These are phyloP conservation scores for Cephonodes hylas DNA, from an alignment of 2,888 invertebrate genomes.

Conservation along the genomic window DNA sequence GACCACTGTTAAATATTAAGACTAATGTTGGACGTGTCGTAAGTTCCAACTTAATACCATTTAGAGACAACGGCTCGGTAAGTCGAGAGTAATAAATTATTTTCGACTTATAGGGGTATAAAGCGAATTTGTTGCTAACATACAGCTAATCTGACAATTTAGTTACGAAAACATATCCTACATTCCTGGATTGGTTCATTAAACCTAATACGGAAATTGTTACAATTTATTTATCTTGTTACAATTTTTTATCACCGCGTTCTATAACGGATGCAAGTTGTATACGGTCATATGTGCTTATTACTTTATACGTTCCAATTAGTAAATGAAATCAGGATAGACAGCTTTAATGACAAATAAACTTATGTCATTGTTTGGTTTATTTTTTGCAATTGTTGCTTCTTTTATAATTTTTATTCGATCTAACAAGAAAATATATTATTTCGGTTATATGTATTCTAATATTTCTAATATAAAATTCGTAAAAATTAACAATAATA, in stretches of 20 bases:
- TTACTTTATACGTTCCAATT: not conserved
- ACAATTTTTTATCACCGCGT: not conserved
- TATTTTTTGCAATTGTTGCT: not conserved
- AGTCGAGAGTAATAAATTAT: slow-evolving; percentile 42
- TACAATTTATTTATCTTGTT: not conserved
- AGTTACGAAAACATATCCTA: not conserved
- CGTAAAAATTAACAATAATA: too few relatives aligned
- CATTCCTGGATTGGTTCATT: slow-evolving; percentile 7
- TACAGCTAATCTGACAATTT: slow-evolving; percentile 4
- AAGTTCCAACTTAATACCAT: slow-evolving; percentile 37
- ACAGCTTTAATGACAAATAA: not conserved
- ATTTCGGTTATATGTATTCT: too few relatives aligned
- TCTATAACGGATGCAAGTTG: not conserved
- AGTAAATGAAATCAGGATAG: not conserved
- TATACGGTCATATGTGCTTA: not conserved
- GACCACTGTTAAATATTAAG: slow-evolving; percentile 40
- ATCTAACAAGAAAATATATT: too few relatives aligned
- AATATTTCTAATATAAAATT: too few relatives aligned
- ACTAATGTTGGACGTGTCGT: slow-evolving; percentile 35
- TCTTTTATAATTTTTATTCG: too few relatives aligned
- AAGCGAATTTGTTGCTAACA: slow-evolving; percentile 17
- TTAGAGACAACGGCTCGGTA: slow-evolving; percentile 12
- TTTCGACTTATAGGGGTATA: slow-evolving; percentile 62
- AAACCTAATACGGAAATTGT: not conserved
- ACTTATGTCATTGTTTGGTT: not conserved